phyloP scores from a whole-genome alignment of 2,888 invertebrate species.

The Lissonota sp. region DNA sequence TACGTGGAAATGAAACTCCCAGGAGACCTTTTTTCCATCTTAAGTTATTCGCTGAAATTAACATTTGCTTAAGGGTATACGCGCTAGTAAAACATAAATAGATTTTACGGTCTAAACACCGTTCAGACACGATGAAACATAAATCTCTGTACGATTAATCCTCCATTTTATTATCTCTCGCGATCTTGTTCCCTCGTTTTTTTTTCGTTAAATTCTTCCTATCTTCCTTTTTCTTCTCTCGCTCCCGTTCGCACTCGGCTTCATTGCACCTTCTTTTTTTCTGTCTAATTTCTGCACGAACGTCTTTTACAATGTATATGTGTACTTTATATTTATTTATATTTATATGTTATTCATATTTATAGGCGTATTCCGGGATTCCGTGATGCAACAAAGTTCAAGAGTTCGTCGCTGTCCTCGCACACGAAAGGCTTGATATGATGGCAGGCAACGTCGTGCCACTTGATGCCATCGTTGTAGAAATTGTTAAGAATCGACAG shows the following conservation, averaged over 20 bases:
- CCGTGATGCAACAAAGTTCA: constrained; percentile 95
- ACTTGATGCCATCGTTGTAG: constrained; percentile 95
- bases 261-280: constrained; percentile 22
- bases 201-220: background rate
- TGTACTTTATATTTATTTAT: background rate
- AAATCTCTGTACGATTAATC: constrained; percentile 24
- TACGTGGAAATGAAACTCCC: no score
- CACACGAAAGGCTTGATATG: constrained; percentile 95
- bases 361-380: constrained; percentile 94
- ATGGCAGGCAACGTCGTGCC: constrained; percentile 96
- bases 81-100: constrained; percentile 66
- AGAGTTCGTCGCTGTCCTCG: constrained; percentile 95
- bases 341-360: constrained; percentile 70
- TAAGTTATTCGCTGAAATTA: constrained; percentile 44
- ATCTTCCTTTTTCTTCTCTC: constrained; percentile 19
- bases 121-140: constrained; percentile 23
- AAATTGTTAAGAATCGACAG: constrained; percentile 95
- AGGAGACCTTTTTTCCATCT: background rate
- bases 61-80: constrained; percentile 54
- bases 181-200: constrained; percentile 5
- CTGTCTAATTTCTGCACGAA: constrained; percentile 49
- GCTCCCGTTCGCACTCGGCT: constrained; percentile 10
- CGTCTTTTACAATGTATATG: background rate
- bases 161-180: constrained; percentile 11
- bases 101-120: constrained; percentile 48